phyloP scores from a whole-genome alignment of 2,113 vertebrate genomes.

The Ammospiza nelsoni region DNA sequence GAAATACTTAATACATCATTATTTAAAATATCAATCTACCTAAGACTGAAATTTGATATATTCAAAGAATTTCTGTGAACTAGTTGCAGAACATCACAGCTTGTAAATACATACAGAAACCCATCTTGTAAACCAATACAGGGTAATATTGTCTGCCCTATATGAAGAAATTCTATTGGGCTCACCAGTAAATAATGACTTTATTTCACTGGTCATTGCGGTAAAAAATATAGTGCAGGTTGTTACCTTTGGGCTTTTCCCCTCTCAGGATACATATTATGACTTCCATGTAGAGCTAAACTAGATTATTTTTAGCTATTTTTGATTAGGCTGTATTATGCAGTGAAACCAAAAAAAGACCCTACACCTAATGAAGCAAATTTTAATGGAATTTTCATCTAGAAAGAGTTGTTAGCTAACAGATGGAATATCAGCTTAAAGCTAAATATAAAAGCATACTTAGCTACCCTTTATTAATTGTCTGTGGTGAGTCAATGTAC shows the following conservation, averaged over 20 bases:
- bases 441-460: background rate
- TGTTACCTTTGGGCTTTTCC: background rate
- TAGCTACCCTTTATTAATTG: background rate
- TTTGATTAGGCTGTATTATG: background rate
- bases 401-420: background rate
- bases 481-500: background rate
- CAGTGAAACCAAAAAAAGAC: background rate
- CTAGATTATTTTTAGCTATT: background rate
- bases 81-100: background rate
- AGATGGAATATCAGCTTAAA: slow-evolving; percentile 9
- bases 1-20: background rate
- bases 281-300: background rate
- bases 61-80: background rate
- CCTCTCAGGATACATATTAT: background rate
- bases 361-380: background rate
- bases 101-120: background rate
- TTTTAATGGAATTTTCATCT: background rate
- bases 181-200: background rate
- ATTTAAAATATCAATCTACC: background rate
- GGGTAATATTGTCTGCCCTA: background rate
- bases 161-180: background rate
- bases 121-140: background rate
- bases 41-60: background rate
- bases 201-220: background rate
- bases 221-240: background rate